Base-by-base conservation (phyloP, 2,888 invertebrate genomes). In the Volucella bombylans region DNA sequence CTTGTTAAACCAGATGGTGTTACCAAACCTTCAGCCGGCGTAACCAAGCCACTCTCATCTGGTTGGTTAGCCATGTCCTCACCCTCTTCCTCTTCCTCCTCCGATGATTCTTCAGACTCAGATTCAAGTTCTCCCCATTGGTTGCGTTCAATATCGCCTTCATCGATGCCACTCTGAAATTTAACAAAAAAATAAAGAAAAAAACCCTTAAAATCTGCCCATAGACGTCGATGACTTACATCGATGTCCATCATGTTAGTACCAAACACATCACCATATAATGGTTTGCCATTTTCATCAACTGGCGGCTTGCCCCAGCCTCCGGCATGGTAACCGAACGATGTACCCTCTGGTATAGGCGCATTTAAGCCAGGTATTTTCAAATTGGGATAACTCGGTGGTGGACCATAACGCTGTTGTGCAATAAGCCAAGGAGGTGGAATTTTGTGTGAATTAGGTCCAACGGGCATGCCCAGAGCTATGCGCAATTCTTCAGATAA, bases 231-330 rank as follows among this genome's bases (percentile, higher is more conserved):
- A 54, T 15, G 8, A 92, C 93, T 93, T 88, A 95, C 95, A 91
- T 96, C 96, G 49, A 94, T 93, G 2, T 95, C 95, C 41, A 93
- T 93, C 55, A 94, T 93, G 83, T 95, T 95, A 12, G 97, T 96
- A 6, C 99, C 99, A 90, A 99, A 99, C 2, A 99, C 99, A 92
- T 99, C 99, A 1, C 99, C 99, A 90, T 99, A 99, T 1, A 99
- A 93, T 0, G 99, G 99, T 91, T 98, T 96, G 47, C 99, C 99
- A 85, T 95, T 96, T 92, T 99, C 99, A 92, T 99, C 99, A 0
- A 99, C 99, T 0, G 99, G 99, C 11, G 99, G 99, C 91, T 99
- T 99, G 81, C 99, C 99, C 99, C 99, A 99, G 38, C 99, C 99
- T 49, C 98, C 99, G 0, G 99, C 99, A 92, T 99, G 99, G 92